These are phyloP conservation scores for Thaumatotibia leucotreta DNA, from an alignment of 1,140 invertebrate genomes.

Conservation along the genomic window DNA sequence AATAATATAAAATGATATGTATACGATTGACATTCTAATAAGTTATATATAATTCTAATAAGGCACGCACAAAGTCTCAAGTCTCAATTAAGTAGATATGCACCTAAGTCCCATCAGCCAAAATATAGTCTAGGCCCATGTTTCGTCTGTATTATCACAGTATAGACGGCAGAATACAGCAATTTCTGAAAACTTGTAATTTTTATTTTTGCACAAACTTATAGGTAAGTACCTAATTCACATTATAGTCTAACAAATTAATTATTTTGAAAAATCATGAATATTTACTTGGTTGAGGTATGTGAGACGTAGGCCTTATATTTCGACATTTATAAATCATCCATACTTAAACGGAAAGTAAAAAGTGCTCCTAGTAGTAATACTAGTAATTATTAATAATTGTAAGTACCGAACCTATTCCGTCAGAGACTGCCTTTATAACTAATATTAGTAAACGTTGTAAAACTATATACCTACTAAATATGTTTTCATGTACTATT, in stretches of 20 bases:
- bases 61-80: too few species aligned
- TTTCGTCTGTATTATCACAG: too few species aligned
- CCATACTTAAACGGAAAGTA: background rate
- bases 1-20: background rate
- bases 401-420: conserved; percentile 14
- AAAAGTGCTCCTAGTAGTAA: background rate
- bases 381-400: background rate
- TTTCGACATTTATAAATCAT: background rate
- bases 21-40: background rate
- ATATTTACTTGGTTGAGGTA: too few species aligned
- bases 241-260: background rate
- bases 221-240: background rate
- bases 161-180: too few species aligned
- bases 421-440: conserved; percentile 25
- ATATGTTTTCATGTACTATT: background rate
- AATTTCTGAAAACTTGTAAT: background rate
- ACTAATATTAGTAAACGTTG: background rate
- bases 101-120: too few species aligned
- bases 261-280: too few species aligned
- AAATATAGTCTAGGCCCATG: too few species aligned
- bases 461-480: background rate
- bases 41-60: too few species aligned
- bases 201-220: background rate
- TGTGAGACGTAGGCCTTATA: background rate
- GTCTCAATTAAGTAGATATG: too few species aligned